Evolutionary conservation across 2,797 vertebrate species (phyloP).

Genomic region (Hapalemur alaotrensis): DNA sequence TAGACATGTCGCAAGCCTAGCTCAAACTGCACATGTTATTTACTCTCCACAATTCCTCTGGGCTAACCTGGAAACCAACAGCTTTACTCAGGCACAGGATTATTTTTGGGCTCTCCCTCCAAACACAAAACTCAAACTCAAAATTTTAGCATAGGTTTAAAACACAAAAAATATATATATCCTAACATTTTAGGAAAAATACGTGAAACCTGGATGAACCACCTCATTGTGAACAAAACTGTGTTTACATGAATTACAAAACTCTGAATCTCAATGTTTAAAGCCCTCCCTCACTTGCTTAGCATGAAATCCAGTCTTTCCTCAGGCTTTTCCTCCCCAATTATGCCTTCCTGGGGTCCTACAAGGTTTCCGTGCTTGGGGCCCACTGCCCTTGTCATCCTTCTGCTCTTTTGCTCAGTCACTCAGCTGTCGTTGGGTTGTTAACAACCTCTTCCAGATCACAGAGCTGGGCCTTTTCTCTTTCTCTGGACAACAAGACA

Average conservation of each 20-base stretch:
- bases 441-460: not conserved
- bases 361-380: not conserved
- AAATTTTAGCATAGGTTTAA: slow-evolving; percentile 19
- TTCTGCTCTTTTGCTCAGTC: not conserved
- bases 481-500: not conserved
- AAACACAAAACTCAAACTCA: not conserved
- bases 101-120: not conserved
- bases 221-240: not conserved
- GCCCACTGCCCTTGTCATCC: not conserved
- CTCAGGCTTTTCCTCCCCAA: not conserved
- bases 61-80: not conserved
- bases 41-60: not conserved
- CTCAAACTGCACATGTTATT: not conserved
- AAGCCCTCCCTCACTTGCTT: not conserved
- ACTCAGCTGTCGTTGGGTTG: not conserved
- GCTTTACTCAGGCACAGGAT: not conserved
- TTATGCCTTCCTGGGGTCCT: not conserved
- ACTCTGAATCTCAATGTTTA: not conserved
- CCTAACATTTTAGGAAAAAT: not conserved
- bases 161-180: not conserved
- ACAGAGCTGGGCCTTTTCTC: not conserved
- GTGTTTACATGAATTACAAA: not conserved
- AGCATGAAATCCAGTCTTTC: not conserved
- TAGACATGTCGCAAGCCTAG: slow-evolving; percentile 8
- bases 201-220: not conserved